phyloP scores from a whole-genome alignment of 2,888 invertebrate genomes.

The Caradrina kadenii region DNA sequence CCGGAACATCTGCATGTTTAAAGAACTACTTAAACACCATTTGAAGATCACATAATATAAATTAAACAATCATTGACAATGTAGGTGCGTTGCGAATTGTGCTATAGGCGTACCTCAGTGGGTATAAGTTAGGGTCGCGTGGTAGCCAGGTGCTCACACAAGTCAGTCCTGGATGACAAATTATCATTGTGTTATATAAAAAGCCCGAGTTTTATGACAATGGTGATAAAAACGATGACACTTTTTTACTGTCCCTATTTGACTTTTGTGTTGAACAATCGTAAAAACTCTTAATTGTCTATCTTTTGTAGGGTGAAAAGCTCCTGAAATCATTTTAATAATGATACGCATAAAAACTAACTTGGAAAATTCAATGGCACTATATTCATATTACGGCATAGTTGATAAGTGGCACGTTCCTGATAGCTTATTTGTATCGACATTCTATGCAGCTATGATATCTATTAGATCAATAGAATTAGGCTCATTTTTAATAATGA shows the following conservation, averaged over 20 bases:
- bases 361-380: slow-evolving; percentile 34
- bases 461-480: background rate
- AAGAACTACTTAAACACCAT: slow-evolving; percentile 88
- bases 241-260: slow-evolving; percentile 75
- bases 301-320: slow-evolving; percentile 51
- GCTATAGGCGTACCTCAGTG: slow-evolving; percentile 65
- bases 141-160: slow-evolving; percentile 83
- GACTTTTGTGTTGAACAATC: slow-evolving; percentile 69
- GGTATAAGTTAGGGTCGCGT: slow-evolving; percentile 78
- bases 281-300: slow-evolving; percentile 65
- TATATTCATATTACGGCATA: slow-evolving; percentile 29
- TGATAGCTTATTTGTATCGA: slow-evolving; percentile 23
- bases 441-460: background rate
- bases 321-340: slow-evolving; percentile 56
- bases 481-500: no score
- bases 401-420: slow-evolving; percentile 22
- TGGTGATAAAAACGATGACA: slow-evolving; percentile 78
- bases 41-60: slow-evolving; percentile 89
- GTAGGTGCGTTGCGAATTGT: slow-evolving; percentile 85
- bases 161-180: slow-evolving; percentile 86
- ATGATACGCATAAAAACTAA: slow-evolving; percentile 45
- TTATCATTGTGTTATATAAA: slow-evolving; percentile 86
- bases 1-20: slow-evolving; percentile 85
- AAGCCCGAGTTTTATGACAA: slow-evolving; percentile 76
- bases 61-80: slow-evolving; percentile 88